These are phyloP conservation scores for Philereme transversata DNA, from an alignment of 2,888 invertebrate species.

Conservation along the genomic window DNA sequence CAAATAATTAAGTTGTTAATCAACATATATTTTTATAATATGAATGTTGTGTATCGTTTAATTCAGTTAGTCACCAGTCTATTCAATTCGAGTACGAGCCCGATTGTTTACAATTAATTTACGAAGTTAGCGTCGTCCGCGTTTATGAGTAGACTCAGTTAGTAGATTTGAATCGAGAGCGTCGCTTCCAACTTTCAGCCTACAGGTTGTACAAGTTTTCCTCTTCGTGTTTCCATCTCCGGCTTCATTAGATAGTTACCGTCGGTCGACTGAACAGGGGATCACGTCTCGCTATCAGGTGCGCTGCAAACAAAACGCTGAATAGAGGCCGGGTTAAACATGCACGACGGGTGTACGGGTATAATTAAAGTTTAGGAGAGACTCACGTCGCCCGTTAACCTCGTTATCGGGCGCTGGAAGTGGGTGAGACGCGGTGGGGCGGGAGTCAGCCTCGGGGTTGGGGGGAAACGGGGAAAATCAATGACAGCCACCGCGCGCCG, in stretches of 20 bases:
- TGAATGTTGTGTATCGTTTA: slow-evolving; percentile 14
- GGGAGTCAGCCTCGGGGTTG: slow-evolving; percentile 65
- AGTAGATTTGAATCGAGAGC: slow-evolving; percentile 57
- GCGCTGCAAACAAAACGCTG: slow-evolving; percentile 78
- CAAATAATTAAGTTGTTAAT: slow-evolving; percentile 9
- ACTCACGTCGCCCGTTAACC: slow-evolving; percentile 85
- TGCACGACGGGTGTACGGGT: slow-evolving; percentile 82
- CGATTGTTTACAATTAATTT: slow-evolving; percentile 46
- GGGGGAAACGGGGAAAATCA: slow-evolving; percentile 80
- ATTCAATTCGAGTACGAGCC: slow-evolving; percentile 34
- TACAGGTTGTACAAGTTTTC: slow-evolving; percentile 50
- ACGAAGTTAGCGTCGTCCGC: slow-evolving; percentile 40
- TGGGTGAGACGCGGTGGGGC: slow-evolving; percentile 82
- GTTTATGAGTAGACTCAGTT: slow-evolving; percentile 60
- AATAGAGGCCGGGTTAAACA: slow-evolving; percentile 82
- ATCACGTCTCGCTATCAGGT: slow-evolving; percentile 77
- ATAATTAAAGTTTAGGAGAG: slow-evolving; percentile 85
- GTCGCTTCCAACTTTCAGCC: slow-evolving; percentile 43
- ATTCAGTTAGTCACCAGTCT: slow-evolving; percentile 34
- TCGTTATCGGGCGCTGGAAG: slow-evolving; percentile 84
- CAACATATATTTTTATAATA: slow-evolving; percentile 13
- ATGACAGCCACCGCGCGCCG: slow-evolving; percentile 84
- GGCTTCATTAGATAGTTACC: slow-evolving; percentile 69
- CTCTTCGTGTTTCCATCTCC: slow-evolving; percentile 60
- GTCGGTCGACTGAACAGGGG: slow-evolving; percentile 61